Base-by-base conservation (phyloP, 1,140 invertebrate species). In the Sycobia sp. region DNA sequence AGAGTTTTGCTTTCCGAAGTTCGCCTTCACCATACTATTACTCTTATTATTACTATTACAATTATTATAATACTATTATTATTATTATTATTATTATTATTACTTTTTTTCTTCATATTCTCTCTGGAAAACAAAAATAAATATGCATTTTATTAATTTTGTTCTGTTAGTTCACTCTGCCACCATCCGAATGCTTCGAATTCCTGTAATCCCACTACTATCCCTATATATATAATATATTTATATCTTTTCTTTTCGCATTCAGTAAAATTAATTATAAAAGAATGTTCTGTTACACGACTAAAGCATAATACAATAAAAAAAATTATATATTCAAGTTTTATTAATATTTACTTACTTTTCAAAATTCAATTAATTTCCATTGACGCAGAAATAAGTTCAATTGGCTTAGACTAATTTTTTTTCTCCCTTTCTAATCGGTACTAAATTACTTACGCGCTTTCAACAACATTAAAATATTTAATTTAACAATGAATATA, bases 101-200 rank as follows among this genome's bases (percentile, higher is more conserved):
- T 41, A 50, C 22, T 14, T 38, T 47, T 46, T 41, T 46, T 23
- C 20, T 57, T 41, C 36, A 27, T 39, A 29, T 59, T 25, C 16
- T 47, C 32, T 44, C 11, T 11, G 5, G 11, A 7, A 32, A 32
- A 32, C 29, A 64, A n/a, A 49, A 62, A 58, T 64, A 58, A 58
- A 64, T 25, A 53, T 10, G 54, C 38, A 56, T 51, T 64, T 58
- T 50, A 57, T 51, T 57, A 51, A 64, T 56, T 58, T 64, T 34
- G 14, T 57, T 41, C 4, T 25, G 53, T 20, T 57, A 50, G 50
- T 58, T 64, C 27, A 64, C 20, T 57, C 36, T 20, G 20, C 25
- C 44, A 50, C 4, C 7, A 47, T 18, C 59, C 32, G 2, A 47
- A 36, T 55, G 59, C 59, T 62, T 62, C 29, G 25, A 20, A 27